phyloP scores from a whole-genome alignment of 2,888 invertebrate genomes.

The Helobdella robusta region DNA sequence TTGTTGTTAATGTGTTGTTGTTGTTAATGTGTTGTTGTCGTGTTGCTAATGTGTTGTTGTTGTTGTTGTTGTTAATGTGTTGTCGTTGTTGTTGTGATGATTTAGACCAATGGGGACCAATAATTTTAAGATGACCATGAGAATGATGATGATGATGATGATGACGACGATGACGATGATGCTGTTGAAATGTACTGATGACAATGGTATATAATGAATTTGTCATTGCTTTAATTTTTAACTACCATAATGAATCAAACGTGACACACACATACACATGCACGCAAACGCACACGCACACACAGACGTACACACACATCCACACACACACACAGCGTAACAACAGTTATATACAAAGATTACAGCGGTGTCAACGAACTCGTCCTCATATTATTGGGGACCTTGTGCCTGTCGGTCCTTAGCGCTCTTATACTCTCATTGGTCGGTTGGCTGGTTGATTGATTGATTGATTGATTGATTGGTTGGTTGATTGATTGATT shows the following conservation, averaged over 20 bases:
- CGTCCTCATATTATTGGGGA: constrained; percentile 8
- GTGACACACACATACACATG: too few species aligned
- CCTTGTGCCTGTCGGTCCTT: constrained; percentile 15
- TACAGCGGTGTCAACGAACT: constrained; percentile 3
- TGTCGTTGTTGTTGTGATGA: too few species aligned
- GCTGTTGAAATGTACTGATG: neutral
- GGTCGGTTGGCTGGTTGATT: neutral
- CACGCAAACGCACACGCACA: too few species aligned
- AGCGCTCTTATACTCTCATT: constrained; percentile 2
- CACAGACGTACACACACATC: too few species aligned
- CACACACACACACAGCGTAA: neutral
- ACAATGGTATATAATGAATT: neutral
- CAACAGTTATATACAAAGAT: constrained; percentile 4
- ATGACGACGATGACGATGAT: neutral
- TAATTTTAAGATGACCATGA: too few species aligned
- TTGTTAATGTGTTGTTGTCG: too few species aligned
- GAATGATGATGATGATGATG: neutral
- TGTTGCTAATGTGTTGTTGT: too few species aligned
- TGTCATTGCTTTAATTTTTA: neutral
- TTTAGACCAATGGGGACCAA: too few species aligned
- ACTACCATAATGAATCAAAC: neutral
- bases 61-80: too few species aligned
- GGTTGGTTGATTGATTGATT: too few species aligned
- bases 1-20: neutral
- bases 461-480: too few species aligned